Evolutionary conservation across 2,888 invertebrate genomes (phyloP).

Genomic region (Lasioglossum marginatum): DNA sequence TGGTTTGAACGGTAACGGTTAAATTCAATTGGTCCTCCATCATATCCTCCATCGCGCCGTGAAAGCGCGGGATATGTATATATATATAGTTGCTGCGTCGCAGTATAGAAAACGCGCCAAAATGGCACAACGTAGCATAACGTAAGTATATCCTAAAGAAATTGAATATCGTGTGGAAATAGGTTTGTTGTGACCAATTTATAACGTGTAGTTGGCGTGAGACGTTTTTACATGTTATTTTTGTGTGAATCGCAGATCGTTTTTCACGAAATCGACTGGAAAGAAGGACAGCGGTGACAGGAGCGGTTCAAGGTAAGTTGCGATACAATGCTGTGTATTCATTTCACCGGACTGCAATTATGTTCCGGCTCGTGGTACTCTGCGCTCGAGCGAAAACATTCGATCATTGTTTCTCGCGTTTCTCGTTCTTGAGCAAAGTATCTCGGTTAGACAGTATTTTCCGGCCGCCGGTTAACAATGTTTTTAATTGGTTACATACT

Average conservation of each 20-base stretch:
- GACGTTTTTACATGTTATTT: conserved; percentile 1
- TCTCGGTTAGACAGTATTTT: background rate
- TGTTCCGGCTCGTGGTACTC: conserved; percentile 60
- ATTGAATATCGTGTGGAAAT: background rate
- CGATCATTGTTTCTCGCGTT: conserved; percentile 35
- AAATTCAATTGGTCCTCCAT: conserved; percentile 3
- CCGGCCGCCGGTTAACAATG: conserved; percentile 38
- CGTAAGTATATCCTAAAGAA: conserved; percentile 69
- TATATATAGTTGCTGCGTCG: background rate
- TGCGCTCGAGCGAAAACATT: conserved; percentile 37
- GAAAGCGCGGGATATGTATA: conserved; percentile 14
- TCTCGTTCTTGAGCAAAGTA: conserved; percentile 30
- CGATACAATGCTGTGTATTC: conserved; percentile 9
- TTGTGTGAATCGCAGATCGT: conserved; percentile 80
- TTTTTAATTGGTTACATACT: conserved; percentile 71
- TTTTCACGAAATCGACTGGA: conserved; percentile 81
- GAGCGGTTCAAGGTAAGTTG: conserved; percentile 74
- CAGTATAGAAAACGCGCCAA: conserved; percentile 55
- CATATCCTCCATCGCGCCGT: background rate
- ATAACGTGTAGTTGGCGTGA: background rate
- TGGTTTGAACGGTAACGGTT: background rate
- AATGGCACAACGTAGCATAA: conserved; percentile 79
- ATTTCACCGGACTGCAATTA: conserved; percentile 41
- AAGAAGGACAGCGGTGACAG: conserved; percentile 65
- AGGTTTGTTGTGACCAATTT: background rate